Conservation (phyloP, 2,113 vertebrate genomes). For the Protobothrops mucrosquamatus region DNA sequence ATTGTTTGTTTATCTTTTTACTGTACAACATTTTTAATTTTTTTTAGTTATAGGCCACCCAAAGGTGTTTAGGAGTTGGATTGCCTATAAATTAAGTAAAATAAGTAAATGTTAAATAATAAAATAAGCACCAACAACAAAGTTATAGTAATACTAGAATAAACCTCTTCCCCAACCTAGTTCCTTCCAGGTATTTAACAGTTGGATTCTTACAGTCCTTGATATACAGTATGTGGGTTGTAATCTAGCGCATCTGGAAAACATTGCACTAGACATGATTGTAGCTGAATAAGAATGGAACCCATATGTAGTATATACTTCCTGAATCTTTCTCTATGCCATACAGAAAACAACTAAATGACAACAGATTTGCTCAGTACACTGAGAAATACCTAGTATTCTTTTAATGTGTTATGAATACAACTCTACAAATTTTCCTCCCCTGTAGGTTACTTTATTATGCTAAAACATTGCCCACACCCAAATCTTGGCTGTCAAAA, state of each 20-base stretch:
- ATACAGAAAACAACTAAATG: neutral
- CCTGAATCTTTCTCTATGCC: neutral
- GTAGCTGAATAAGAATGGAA: neutral
- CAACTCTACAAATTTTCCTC: neutral
- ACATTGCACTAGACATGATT: neutral
- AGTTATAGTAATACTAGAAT: neutral
- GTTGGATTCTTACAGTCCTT: neutral
- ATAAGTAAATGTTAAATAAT: neutral
- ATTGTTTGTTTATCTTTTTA: neutral
- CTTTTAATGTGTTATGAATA: neutral
- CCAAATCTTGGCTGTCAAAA: neutral
- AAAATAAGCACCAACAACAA: neutral
- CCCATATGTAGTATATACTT: neutral
- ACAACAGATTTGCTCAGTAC: neutral
- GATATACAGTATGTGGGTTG: neutral
- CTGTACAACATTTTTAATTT: neutral
- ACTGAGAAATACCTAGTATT: neutral
- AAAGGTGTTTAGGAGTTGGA: neutral
- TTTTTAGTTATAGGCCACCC: neutral
- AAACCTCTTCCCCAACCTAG: neutral
- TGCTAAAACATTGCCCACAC: neutral
- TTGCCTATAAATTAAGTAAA: neutral
- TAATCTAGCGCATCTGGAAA: neutral
- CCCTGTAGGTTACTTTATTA: neutral
- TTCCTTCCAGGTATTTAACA: neutral